Evolutionary conservation across 2,888 invertebrate genomes (phyloP), one percentile per base, ranked within the genome.

Genomic region (Acronicta leporina): DNA sequence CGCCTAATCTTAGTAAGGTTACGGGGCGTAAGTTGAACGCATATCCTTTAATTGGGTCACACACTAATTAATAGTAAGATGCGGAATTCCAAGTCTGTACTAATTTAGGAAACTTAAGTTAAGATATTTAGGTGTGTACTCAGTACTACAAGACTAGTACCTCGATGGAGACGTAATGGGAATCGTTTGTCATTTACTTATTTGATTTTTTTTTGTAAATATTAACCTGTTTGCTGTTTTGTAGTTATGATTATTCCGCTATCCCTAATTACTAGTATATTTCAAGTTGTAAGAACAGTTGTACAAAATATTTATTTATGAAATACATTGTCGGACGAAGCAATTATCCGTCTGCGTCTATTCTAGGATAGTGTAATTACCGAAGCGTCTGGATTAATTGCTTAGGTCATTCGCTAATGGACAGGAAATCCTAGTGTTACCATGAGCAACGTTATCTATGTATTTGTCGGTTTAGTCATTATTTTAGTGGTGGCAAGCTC

Each of bases 21-120:
- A 82, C 65, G 67, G 83, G 85, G 85, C 88, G 88, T 89, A 89
- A 90, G 90, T 87, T 87, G 84, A 83, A 84, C 85, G 87, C 86
- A 86, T 71, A 71, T 71, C 69, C 84, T 81, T 81, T 91, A 93
- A 92, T 94, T 93, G 92, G 92, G 92, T 92, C 91, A 86, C 89
- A 87, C 81, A 84, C 79, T 89, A 92, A 92, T 91, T 91, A 90
- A 91, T 88, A 85, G 81, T 80, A 83, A 83, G 84, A 82, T 84
- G 80, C 79, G 83, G 84, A 86, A 87, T 85, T 75, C 74, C 64
- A 73, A 70, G 79, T 77, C 80, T 79, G 83, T 85, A 83, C 85
- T 88, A 65, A 70, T 73, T 76, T 67, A 43, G 58, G 27, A 10
- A 68, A 68, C 57, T 52, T 71, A 61, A 59, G 70, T 73, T 49